Conservation (phyloP, 2,888 invertebrate species). For the Sphecodes monilicornis region DNA sequence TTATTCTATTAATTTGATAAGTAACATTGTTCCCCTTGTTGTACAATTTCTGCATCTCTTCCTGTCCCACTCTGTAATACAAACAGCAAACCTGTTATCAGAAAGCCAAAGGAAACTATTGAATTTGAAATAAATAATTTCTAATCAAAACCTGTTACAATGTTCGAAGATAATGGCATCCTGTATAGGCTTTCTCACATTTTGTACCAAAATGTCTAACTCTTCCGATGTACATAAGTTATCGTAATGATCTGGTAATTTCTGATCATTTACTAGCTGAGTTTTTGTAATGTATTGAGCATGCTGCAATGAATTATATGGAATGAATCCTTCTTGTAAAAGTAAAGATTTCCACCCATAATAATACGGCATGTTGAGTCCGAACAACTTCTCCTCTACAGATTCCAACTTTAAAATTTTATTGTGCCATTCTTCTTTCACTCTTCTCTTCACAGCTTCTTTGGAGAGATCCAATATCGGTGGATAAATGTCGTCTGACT, state of each 20-base stretch:
- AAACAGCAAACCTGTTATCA: background rate
- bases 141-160: slow-evolving; percentile 86
- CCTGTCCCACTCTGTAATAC: slow-evolving; percentile 74
- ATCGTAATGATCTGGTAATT: slow-evolving; percentile 87
- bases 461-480: slow-evolving; percentile 87
- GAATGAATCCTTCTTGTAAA: slow-evolving; percentile 87
- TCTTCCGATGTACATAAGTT: slow-evolving; percentile 82
- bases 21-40: slow-evolving; percentile 86
- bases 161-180: slow-evolving; percentile 89
- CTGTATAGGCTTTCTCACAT: slow-evolving; percentile 87
- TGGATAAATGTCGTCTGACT: slow-evolving; percentile 85
- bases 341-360: slow-evolving; percentile 90
- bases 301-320: slow-evolving; percentile 89
- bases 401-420: slow-evolving; percentile 88
- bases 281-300: slow-evolving; percentile 93
- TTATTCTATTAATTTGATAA: slow-evolving; percentile 89
- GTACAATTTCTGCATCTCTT: background rate
- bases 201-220: slow-evolving; percentile 84
- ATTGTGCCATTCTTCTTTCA: slow-evolving; percentile 85
- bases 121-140: slow-evolving; percentile 14
- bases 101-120: background rate
- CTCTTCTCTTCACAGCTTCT: slow-evolving; percentile 85
- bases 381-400: slow-evolving; percentile 93
- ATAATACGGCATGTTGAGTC: slow-evolving; percentile 92
- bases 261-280: slow-evolving; percentile 87